A percentile compares a stretch with the other conserved stretches of the same genome.
Evolutionary conservation across 1,140 invertebrate genomes (phyloP).

Genomic region (Atta texana): DNA sequence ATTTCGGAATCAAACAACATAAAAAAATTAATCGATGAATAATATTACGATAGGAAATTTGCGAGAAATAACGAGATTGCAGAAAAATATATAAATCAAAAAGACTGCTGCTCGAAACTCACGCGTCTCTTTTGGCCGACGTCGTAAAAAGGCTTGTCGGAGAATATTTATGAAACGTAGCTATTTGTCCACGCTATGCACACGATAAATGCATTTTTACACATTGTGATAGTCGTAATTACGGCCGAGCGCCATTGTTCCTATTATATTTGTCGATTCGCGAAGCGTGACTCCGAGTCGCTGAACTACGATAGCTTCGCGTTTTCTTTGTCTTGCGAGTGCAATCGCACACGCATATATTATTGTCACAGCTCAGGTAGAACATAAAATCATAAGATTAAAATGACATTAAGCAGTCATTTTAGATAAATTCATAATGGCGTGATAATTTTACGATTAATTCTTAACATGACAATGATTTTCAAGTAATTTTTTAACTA

Average conservation of each 20-base stretch:
- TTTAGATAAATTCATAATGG: too few relatives aligned
- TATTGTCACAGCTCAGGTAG: too few relatives aligned
- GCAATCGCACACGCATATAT: neutral
- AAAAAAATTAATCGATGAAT: neutral
- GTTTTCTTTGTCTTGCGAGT: neutral
- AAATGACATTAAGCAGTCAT: too few relatives aligned
- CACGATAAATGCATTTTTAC: slow-evolving; percentile 72
- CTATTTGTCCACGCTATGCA: neutral
- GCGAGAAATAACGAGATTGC: neutral
- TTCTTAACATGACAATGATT: too few relatives aligned
- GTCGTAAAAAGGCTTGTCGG: neutral
- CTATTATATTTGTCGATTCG: slow-evolving; percentile 67
- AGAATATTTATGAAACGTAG: slow-evolving; percentile 40
- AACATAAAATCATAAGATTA: too few relatives aligned
- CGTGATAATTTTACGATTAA: too few relatives aligned
- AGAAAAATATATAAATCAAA: neutral
- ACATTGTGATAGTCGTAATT: slow-evolving; percentile 76
- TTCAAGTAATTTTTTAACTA: too few relatives aligned
- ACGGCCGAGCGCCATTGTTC: slow-evolving; percentile 65
- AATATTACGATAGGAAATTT: neutral
- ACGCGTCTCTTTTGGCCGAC: neutral
- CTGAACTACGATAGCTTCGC: slow-evolving; percentile 54
- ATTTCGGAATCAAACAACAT: neutral
- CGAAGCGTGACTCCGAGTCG: slow-evolving; percentile 56
- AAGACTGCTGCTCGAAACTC: slow-evolving; percentile 66